These are phyloP conservation scores for Helicolenus hilgendorfi DNA, from an alignment of 2,797 vertebrate species.

Conservation along the genomic window DNA sequence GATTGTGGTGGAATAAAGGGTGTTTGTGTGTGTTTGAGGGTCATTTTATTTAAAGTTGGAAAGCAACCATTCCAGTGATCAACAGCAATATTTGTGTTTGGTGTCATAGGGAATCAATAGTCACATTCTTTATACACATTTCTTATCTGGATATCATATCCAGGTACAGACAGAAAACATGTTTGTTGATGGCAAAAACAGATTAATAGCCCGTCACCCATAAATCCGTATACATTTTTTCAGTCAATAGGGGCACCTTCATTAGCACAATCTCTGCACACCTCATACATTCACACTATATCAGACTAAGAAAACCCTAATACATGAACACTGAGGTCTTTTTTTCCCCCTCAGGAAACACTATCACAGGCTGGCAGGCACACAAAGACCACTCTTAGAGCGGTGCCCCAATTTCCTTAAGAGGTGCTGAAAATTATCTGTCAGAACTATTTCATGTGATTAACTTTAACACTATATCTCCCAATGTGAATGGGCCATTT, in stretches of 20 bases:
- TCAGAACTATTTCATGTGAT: conserved; percentile 65
- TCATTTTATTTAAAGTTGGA: neutral
- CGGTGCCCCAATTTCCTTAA: conserved; percentile 57
- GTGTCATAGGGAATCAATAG: neutral
- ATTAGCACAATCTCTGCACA: neutral
- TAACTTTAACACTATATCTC: conserved; percentile 52
- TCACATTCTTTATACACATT: neutral
- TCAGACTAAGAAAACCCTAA: neutral
- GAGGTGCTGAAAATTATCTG: conserved; percentile 58
- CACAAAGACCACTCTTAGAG: conserved; percentile 47
- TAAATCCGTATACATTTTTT: neutral
- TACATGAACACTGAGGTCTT: conserved; percentile 10
- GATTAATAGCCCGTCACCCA: neutral
- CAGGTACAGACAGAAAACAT: neutral
- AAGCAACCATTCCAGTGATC: neutral
- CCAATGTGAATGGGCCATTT: conserved; percentile 35
- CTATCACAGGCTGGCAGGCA: conserved; percentile 27
- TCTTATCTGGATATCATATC: neutral
- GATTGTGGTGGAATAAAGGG: too few species aligned
- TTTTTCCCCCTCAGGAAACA: conserved; percentile 1
- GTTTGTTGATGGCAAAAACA: neutral
- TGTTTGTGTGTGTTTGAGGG: neutral
- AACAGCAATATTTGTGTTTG: neutral
- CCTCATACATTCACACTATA: neutral
- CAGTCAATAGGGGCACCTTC: neutral